phyloP scores from a whole-genome alignment of 30 jellyfish, hydroid and myxozoan species.

The Haliclystus octoradiatus region DNA sequence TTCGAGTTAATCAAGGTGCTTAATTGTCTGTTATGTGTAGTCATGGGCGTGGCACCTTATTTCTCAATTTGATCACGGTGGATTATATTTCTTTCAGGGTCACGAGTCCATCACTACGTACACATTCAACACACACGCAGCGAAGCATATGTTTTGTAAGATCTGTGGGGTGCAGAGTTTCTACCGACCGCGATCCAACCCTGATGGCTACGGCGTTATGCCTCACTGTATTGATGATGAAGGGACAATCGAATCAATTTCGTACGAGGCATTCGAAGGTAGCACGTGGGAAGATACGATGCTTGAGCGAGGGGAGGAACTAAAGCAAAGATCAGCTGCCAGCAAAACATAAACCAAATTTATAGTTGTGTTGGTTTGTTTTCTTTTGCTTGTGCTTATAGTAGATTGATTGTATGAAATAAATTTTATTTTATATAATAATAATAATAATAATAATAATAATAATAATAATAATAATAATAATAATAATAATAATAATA shows the following conservation, averaged over 20 bases:
- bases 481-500: neutral
- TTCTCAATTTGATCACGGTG: constrained; percentile 5
- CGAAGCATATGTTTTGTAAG: constrained; percentile 80
- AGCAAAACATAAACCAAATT: too few relatives aligned
- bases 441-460: neutral
- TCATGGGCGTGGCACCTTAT: neutral
- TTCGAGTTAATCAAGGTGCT: constrained; percentile 41
- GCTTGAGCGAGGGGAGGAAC: constrained; percentile 38
- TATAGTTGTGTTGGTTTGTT: too few relatives aligned
- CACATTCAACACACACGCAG: constrained; percentile 83
- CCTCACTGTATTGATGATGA: constrained; percentile 84
- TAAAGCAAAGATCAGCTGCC: constrained; percentile 45
- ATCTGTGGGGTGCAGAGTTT: constrained; percentile 95
- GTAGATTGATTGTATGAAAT: too few relatives aligned
- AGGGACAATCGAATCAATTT: constrained; percentile 25
- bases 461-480: neutral
- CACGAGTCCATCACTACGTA: constrained; percentile 59
- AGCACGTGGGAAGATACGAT: constrained; percentile 63
- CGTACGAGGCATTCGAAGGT: constrained; percentile 53
- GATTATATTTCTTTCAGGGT: constrained; percentile 19
- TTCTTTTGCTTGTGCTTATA: too few relatives aligned
- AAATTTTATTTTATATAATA: neutral
- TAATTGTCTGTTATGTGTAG: neutral
- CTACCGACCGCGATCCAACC: constrained; percentile 85
- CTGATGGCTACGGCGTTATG: constrained; percentile 93